These are phyloP conservation scores for Solenopsis invicta DNA, from an alignment of 1,140 invertebrate species.

Conservation along the genomic window DNA sequence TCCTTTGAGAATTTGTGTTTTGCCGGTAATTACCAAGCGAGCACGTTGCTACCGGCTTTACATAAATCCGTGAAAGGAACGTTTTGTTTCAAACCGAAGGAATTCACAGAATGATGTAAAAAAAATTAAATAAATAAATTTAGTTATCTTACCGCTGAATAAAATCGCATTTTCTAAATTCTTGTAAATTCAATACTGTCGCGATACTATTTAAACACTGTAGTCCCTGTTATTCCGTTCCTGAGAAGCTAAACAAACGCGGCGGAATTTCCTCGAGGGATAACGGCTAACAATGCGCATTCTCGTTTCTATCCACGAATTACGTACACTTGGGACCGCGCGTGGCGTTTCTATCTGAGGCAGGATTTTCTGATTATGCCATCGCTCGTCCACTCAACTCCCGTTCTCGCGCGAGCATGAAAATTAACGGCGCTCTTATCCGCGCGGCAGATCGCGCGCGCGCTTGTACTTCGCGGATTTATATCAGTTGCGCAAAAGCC, in stretches of 20 bases:
- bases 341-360: constrained; percentile 7
- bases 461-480: constrained; percentile 55
- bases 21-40: background rate
- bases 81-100: background rate
- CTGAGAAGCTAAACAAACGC: background rate
- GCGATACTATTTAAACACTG: background rate
- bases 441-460: constrained; percentile 20
- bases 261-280: constrained; percentile 9
- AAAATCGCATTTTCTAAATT: background rate
- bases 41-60: constrained; percentile 20
- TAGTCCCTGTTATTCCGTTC: background rate
- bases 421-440: constrained; percentile 58
- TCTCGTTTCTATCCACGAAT: constrained; percentile 20
- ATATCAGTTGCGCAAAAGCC: constrained; percentile 57
- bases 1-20: constrained; percentile 35
- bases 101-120: background rate
- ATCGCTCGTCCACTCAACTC: constrained; percentile 18
- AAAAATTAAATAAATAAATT: background rate
- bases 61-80: background rate
- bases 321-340: background rate
- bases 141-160: background rate
- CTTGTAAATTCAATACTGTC: background rate
- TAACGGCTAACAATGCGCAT: constrained; percentile 29
- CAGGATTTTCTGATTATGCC: constrained; percentile 52
- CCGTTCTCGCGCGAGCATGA: constrained; percentile 32